Evolutionary conservation across 1,140 invertebrate species (phyloP).

Genomic region (Cherax quadricarinatus): DNA sequence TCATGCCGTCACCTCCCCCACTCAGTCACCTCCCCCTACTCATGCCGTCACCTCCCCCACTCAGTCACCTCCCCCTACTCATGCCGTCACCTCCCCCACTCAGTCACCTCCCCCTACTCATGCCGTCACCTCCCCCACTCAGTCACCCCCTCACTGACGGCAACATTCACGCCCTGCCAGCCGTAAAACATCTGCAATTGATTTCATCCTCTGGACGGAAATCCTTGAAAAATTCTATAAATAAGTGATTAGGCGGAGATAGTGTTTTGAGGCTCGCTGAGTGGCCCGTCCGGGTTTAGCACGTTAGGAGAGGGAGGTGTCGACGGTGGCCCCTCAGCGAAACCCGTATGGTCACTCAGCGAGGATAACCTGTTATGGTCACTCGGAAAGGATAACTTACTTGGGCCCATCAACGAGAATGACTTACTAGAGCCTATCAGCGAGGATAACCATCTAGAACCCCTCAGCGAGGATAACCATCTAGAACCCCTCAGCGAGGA

Average conservation of each 20-base stretch:
- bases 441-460: too few species aligned
- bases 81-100: too few species aligned
- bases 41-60: too few species aligned
- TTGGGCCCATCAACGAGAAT: too few species aligned
- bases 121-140: neutral
- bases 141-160: neutral
- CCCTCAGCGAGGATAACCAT: too few species aligned
- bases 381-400: too few species aligned
- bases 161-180: slow-evolving; percentile 16
- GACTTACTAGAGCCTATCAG: too few species aligned
- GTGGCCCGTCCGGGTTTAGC: slow-evolving; percentile 19
- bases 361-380: slow-evolving; percentile 22
- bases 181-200: slow-evolving; percentile 39
- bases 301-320: slow-evolving; percentile 25
- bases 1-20: neutral
- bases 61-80: too few species aligned
- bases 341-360: neutral
- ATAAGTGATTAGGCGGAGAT: slow-evolving; percentile 57
- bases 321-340: slow-evolving; percentile 35
- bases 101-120: neutral
- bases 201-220: slow-evolving; percentile 46
- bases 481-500: too few species aligned
- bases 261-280: slow-evolving; percentile 1
- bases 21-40: neutral
- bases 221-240: slow-evolving; percentile 64